Base-by-base conservation (phyloP, 1,140 invertebrate genomes). In the Ladona fulva region DNA sequence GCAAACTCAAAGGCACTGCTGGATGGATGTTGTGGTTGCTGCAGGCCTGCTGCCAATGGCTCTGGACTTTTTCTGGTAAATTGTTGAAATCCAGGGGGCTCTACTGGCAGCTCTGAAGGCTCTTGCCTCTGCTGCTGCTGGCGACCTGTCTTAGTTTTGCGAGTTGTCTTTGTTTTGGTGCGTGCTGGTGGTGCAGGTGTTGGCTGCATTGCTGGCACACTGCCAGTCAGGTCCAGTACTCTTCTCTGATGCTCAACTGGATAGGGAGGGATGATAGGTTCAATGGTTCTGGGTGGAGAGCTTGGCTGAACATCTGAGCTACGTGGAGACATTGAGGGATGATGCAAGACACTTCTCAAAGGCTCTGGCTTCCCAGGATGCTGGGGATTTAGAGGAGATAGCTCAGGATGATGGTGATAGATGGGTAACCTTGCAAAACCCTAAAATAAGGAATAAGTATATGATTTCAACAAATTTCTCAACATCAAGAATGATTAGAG, bases 1-100 rank as follows among this genome's bases (percentile, higher is more conserved):
- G 52, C n/a, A 66, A 66, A 66, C 14, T 66, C 52, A 66, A 66
- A 66, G 52, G 52, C 52, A 66, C 52, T 66, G 52, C 52, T 66
- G 52, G 52, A 22, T 37, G 29, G 29, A 8, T 37, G 29, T 22
- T 3, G 52, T 66, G 16, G 52, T 66, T 16, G 52, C 52, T 66
- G 52, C 14, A 66, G 52, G 14, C 52, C 52, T 22, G 52, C 12
- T 22, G n/a, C 52, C 52, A 66, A 16, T 66, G 52, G 14, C 52
- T 66, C 52, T 19, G 52, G 52, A 22, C 52, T 66, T 22, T 66
- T 66, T 22, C 52, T 66, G 52, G 29, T 37, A 37, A 66, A 66
- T 22, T 66, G 52, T 22, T 66, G 52, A 66, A 66, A 66, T 22
- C 52, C 52, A 66, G 52, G 52, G 12, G 52, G 12, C 52, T 22